Evolutionary conservation across 2,113 vertebrate genomes (phyloP), one percentile per base, ranked within the genome.

Genomic region (Capreolus pygargus): DNA sequence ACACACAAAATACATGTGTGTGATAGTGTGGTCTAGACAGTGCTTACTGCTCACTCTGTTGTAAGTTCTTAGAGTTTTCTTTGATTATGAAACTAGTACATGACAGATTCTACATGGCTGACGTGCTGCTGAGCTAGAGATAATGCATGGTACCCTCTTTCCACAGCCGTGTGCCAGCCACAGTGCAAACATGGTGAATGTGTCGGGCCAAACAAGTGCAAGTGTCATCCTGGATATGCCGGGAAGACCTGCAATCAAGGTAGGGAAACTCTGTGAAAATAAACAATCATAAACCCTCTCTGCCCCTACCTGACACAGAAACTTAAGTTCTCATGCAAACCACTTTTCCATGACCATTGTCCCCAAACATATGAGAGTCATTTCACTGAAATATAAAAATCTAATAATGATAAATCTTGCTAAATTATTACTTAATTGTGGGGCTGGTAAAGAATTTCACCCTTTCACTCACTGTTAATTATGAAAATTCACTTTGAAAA

Each of bases 171-270:
- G 64, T 99, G 99, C 96, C 99, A 99, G 81, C 99, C 99, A 33
- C 99, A 99, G 93, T 99, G 99, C 95, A 99, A 99, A 97, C 99
- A 99, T 0, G 99, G 99, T 7, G 99, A 99, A 95, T 99, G 99
- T 19, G 76, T 99, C 47, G 99, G 99, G 97, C 99, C 99, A 55
- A 99, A 99, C 98, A 99, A 99, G 98, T 99, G 99, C 99, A 99
- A 99, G 98, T 99, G 99, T 95, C 99, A 99, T 67, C 98, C 99
- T 0, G 99, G 99, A 94, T 99, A 99, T 98, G 99, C 99, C 0
- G 99, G 99, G 89, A 99, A 99, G 99, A 99, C 99, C 97, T 99
- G 99, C 99, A 99, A 99, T 97, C 99, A 99, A 99, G 99, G 99
- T 99, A 99, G 99, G 99, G 88, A 92, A 57, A 30, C 14, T 14